Evolutionary conservation across 1,140 invertebrate genomes (phyloP).

Genomic region (Drosophila busckii): DNA sequence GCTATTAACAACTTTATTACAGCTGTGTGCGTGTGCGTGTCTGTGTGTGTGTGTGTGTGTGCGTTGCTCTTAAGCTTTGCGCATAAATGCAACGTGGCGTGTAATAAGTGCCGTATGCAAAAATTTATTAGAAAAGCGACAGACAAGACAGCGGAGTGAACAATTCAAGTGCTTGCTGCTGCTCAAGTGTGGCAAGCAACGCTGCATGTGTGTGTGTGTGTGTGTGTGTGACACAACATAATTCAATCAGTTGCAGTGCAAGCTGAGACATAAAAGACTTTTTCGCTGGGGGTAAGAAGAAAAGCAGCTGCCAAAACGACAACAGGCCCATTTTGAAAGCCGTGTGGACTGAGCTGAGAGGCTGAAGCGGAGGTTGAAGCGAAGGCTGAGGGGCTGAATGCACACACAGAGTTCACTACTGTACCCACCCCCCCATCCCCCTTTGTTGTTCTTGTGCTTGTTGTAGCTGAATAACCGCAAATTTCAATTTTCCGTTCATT

Average conservation of each 20-base stretch:
- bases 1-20: too few relatives aligned
- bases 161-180: too few relatives aligned
- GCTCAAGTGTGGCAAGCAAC: background rate
- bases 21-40: too few relatives aligned
- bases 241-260: constrained; percentile 53
- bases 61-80: too few relatives aligned
- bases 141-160: background rate
- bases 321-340: constrained; percentile 5
- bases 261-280: constrained; percentile 19
- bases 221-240: constrained; percentile 22
- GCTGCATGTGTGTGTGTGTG: constrained; percentile 7
- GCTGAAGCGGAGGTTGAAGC: too few relatives aligned
- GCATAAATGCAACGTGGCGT: too few relatives aligned
- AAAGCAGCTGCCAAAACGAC: background rate
- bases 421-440: too few relatives aligned
- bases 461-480: constrained; percentile 42
- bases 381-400: too few relatives aligned
- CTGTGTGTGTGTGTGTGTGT: too few relatives aligned
- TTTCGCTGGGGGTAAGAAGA: too few relatives aligned
- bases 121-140: constrained; percentile 40
- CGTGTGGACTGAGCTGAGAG: constrained; percentile 1
- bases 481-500: constrained; percentile 68
- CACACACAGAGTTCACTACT: too few relatives aligned
- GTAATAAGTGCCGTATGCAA: too few relatives aligned
- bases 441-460: constrained; percentile 15